Evolutionary conservation across 2,113 vertebrate genomes (phyloP).

Genomic region (Melanerpes aurifrons): DNA sequence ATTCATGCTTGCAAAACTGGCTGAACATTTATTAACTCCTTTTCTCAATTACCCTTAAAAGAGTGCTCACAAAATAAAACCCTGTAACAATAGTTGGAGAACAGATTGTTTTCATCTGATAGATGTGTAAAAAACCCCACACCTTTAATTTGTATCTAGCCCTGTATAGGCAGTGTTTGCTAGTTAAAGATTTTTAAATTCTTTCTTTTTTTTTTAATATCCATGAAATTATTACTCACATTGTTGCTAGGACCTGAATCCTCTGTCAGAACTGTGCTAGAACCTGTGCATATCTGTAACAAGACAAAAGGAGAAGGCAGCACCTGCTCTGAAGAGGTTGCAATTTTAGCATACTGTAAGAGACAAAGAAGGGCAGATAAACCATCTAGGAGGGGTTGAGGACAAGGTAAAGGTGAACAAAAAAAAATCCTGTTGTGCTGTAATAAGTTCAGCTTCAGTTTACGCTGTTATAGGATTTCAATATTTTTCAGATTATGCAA

Average conservation of each 20-base stretch:
- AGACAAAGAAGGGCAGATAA: constrained; percentile 16
- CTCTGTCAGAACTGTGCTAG: neutral
- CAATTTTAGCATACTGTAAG: neutral
- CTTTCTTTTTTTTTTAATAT: neutral
- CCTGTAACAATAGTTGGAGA: constrained; percentile 57
- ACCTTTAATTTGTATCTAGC: neutral
- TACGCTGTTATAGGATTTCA: constrained; percentile 21
- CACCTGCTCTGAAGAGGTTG: neutral
- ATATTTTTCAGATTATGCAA: constrained; percentile 37
- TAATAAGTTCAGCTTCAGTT: neutral
- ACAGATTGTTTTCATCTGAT: neutral
- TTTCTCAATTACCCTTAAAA: constrained; percentile 65
- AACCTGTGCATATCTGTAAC: neutral
- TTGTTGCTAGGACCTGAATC: neutral
- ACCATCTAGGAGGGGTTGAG: neutral
- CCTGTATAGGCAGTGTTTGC: neutral
- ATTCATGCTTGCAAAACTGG: constrained; percentile 50
- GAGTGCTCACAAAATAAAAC: constrained; percentile 49
- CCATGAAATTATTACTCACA: neutral
- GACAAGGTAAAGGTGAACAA: neutral
- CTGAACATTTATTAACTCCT: constrained; percentile 75
- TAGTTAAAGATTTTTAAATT: neutral
- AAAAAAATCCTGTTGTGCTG: neutral
- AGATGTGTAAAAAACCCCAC: neutral
- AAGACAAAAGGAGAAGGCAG: neutral